A percentile compares a stretch with the other conserved stretches of the same genome.
Evolutionary conservation across 1,140 invertebrate species (phyloP).

Genomic region (Steinernema feltiae): DNA sequence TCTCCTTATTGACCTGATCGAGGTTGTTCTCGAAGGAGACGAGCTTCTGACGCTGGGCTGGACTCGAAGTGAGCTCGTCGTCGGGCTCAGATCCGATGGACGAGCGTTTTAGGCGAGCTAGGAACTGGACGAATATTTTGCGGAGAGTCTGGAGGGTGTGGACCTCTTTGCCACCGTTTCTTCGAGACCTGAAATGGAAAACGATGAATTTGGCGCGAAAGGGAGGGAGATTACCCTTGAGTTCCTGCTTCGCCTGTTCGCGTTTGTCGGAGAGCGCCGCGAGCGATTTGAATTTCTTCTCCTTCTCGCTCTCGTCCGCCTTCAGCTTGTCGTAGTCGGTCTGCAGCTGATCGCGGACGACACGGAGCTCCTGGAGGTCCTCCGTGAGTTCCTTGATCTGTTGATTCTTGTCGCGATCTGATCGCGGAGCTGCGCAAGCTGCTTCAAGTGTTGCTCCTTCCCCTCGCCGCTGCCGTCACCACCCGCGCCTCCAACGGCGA

Average conservation of each 20-base stretch:
- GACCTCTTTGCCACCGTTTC: conserved; percentile 95
- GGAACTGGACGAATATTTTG: conserved; percentile 93
- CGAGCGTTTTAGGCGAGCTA: conserved; percentile 67
- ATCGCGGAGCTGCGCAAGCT: conserved; percentile 70
- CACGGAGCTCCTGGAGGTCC: conserved; percentile 81
- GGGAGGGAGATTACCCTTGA: conserved; percentile 68
- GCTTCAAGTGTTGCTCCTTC: conserved; percentile 85
- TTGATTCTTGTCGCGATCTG: conserved; percentile 86
- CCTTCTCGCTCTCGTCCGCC: conserved; percentile 86
- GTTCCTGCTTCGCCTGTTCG: conserved; percentile 91
- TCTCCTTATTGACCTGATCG: conserved; percentile 91
- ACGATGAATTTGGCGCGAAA: neutral
- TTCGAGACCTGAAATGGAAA: conserved; percentile 66
- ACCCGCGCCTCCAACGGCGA: conserved; percentile 66
- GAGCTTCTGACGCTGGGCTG: conserved; percentile 98
- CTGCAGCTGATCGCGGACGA: conserved; percentile 86
- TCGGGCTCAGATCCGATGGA: conserved; percentile 68
- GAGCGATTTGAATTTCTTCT: conserved; percentile 84
- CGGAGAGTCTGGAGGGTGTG: conserved; percentile 94
- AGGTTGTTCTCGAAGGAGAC: conserved; percentile 98
- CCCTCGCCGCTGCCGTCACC: conserved; percentile 85
- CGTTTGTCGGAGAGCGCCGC: conserved; percentile 63
- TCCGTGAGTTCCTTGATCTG: conserved; percentile 80
- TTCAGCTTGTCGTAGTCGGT: conserved; percentile 90
- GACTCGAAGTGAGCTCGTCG: conserved; percentile 70